Base-by-base conservation (phyloP, 2,797 vertebrate species). In the Ataeniobius toweri region DNA sequence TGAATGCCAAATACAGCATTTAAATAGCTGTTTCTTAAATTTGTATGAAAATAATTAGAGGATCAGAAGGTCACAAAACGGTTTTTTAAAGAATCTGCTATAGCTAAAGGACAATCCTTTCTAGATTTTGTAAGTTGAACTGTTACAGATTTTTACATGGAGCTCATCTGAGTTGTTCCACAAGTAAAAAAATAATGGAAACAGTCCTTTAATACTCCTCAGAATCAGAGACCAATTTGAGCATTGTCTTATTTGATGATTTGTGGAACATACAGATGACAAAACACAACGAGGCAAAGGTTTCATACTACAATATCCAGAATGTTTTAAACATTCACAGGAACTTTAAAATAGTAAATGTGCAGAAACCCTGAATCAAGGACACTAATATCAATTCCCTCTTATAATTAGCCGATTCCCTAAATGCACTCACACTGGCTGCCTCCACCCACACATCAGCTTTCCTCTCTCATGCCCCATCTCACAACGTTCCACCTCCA, bases 381-480 rank as follows among this genome's bases (percentile, higher is more conserved):
- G 95, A 91, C 94, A 91, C 91, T 89, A 93, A 94, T 95, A 95
- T 95, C 94, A 95, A 95, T 95, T 96, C 95, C 93, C 93, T 95
- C 89, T 93, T 91, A 95, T 95, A 96, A 96, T 96, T 96, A 96
- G 94, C 91, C 92, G 91, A 93, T 93, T 95, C 95, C 94, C 94
- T 93, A 94, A 94, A 80, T 90, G 93, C 86, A 78, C 87, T 92
- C 91, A 79, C 79, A 76, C 83, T 69, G 68, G 81, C 83, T 77
- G 82, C 78, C 69, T 53, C 78, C 70, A 44, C 80, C 85, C 86
- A 81, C 79, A 83, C 85, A 85, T 80, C 72, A 85, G 81, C 86
- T 80, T 83, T 79, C 31, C 85, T 80, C 69, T 82, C 83, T 88
- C 90, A 89, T 89, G 89, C 89, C 90, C 88, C 87, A 88, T 83